A percentile compares a stretch with the other conserved stretches of the same genome.
Evolutionary conservation across 2,888 invertebrate species (phyloP).

Genomic region (Xiphydria camelus): DNA sequence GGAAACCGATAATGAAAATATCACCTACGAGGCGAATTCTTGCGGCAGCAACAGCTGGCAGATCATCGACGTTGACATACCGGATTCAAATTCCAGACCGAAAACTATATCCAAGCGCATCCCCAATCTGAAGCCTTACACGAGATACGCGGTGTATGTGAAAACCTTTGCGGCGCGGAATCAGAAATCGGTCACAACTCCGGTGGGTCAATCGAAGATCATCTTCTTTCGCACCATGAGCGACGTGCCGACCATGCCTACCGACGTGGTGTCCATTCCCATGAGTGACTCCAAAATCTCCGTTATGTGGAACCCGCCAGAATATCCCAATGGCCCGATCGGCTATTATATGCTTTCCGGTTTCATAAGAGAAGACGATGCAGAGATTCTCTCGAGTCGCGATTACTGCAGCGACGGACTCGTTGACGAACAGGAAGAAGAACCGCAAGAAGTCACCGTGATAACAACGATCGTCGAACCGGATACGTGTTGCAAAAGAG

Average conservation of each 20-base stretch:
- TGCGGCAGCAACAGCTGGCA: constrained; percentile 60
- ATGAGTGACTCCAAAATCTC: constrained; percentile 56
- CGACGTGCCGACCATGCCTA: constrained; percentile 51
- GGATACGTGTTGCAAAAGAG: constrained; percentile 34
- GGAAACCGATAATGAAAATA: constrained; percentile 60
- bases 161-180: constrained; percentile 64
- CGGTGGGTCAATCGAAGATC: constrained; percentile 43
- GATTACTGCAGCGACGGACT: constrained; percentile 56
- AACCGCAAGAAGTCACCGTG: constrained; percentile 24
- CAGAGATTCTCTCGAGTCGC: constrained; percentile 41
- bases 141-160: constrained; percentile 75
- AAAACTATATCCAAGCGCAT: constrained; percentile 39
- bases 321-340: constrained; percentile 64
- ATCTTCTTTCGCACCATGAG: constrained; percentile 43
- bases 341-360: constrained; percentile 60
- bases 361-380: constrained; percentile 37
- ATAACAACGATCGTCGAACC: constrained; percentile 18
- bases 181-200: constrained; percentile 19
- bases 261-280: constrained; percentile 46
- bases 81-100: constrained; percentile 10
- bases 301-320: constrained; percentile 66
- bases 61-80: constrained; percentile 45
- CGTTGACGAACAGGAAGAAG: constrained; percentile 25
- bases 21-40: constrained; percentile 63
- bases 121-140: constrained; percentile 65